Percentiles rank a stretch among this genome's conserved stretches.
Conservation (phyloP, 1,140 invertebrate genomes). For the Euwallacea fornicatus region DNA sequence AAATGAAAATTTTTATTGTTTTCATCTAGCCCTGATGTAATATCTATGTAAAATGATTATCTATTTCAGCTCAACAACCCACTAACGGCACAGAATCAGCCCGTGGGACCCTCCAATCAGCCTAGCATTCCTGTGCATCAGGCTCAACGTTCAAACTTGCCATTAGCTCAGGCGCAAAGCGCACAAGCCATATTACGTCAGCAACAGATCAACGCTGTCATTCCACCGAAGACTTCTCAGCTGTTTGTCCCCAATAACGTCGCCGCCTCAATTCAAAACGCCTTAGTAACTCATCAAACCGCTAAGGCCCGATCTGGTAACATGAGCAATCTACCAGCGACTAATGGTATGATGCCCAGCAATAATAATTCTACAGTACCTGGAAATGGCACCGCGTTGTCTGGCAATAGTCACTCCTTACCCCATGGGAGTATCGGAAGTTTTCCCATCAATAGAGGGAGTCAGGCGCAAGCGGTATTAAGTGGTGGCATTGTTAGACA, state of each 20-base stretch:
- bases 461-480: slow-evolving; percentile 2
- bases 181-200: slow-evolving; percentile 16
- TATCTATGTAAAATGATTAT: not conserved
- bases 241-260: slow-evolving; percentile 17
- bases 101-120: slow-evolving; percentile 3
- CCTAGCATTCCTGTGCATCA: not conserved
- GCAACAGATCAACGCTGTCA: slow-evolving; percentile 14
- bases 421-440: slow-evolving; percentile 2
- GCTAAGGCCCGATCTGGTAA: no score
- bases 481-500: slow-evolving; percentile 8
- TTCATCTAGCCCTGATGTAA: not conserved
- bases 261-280: not conserved
- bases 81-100: slow-evolving; percentile 6
- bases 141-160: not conserved
- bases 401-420: slow-evolving; percentile 12
- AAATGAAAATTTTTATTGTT: no score
- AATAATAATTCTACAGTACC: not conserved
- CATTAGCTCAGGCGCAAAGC: slow-evolving; percentile 11
- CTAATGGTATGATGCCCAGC: not conserved
- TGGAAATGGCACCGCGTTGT: not conserved
- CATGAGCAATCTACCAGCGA: not conserved
- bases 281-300: no score
- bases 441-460: not conserved
- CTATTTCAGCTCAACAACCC: slow-evolving; percentile 18
- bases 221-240: slow-evolving; percentile 4